Base-by-base conservation (phyloP, 1,140 invertebrate genomes). In the Berghia stephanieae region DNA sequence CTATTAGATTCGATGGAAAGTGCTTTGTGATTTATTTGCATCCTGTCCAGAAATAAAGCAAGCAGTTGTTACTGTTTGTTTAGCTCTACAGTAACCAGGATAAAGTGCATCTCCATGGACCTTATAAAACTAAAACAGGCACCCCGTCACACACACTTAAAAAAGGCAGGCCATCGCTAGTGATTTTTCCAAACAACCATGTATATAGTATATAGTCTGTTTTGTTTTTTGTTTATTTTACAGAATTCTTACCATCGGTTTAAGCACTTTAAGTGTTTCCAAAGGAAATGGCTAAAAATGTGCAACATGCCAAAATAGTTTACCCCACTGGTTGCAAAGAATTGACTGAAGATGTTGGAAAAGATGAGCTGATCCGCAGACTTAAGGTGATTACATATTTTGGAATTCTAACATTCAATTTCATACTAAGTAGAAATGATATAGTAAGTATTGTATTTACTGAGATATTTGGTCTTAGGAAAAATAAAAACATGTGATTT, bases 341-440 rank as follows among this genome's bases (percentile, higher is more conserved):
- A 60, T 84, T 98, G 74, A 94, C 93, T 79, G 96, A 98, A 89
- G 96, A 98, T 91, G 91, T 98, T 63, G 95, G 95, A 76, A 94
- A 96, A 43, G 97, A 99, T 92, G 97, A 99, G 90, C 91, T 99
- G 55, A 96, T 98, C 82, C 92, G 96, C 79, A 92, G 97, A 86
- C 92, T 98, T 24, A 98, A 98, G 93, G 95, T 96, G 5, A 3
- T 34, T 68, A 24, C 21, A 36, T 8, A 40, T 36, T n/a, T 5
- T 31, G 27, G 18, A 5, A 13, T 21, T 13, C 66, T 36, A 63
- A 8, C 8, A 63, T 10, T 31, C 16, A 36, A 21, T 69, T 31
- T 69, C 21, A 24, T 63, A 24, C 10, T 16, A 63, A 63, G 34
- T 8, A 10, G 34, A 10, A 63, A 24, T 24, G 8, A 24, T 8